Evolutionary conservation across 2,888 invertebrate species (phyloP).

Genomic region (Dichetophora obliterata): DNA sequence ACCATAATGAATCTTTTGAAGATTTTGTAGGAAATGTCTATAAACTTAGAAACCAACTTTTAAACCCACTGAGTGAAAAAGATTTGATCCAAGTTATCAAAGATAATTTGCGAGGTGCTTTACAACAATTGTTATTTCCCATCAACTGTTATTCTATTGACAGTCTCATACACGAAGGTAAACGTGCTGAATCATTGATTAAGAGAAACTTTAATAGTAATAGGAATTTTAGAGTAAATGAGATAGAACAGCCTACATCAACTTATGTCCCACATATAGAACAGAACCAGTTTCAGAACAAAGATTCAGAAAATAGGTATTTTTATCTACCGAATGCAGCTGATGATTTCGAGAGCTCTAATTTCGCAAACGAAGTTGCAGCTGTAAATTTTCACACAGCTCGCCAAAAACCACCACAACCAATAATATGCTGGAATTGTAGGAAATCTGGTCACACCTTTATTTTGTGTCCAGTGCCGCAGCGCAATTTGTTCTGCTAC

Average conservation of each 20-base stretch:
- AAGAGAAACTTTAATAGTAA: background rate
- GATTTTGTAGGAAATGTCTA: conserved; percentile 13
- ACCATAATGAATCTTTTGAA: conserved; percentile 24
- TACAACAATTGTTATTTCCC: conserved; percentile 19
- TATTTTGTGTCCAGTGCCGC: background rate
- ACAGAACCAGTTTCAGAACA: too few species aligned
- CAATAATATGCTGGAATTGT: background rate
- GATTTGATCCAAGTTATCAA: conserved; percentile 18
- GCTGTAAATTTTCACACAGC: background rate
- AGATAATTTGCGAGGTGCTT: conserved; percentile 1
- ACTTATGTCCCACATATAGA: too few species aligned
- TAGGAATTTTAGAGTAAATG: background rate
- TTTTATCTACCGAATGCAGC: too few species aligned
- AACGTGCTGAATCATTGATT: conserved; percentile 7
- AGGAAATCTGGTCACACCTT: background rate
- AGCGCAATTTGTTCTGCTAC: background rate
- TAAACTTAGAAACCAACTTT: background rate
- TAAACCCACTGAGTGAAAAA: conserved; percentile 7
- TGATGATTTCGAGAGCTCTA: too few species aligned
- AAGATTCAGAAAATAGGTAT: too few species aligned
- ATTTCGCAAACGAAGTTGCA: background rate
- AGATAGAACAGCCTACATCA: background rate
- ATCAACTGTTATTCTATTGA: conserved; percentile 17
- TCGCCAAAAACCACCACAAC: too few species aligned
- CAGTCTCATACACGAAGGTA: conserved; percentile 9